These are phyloP conservation scores for Rhogogaster chlorosoma DNA, from an alignment of 2,888 invertebrate genomes.

Conservation along the genomic window DNA sequence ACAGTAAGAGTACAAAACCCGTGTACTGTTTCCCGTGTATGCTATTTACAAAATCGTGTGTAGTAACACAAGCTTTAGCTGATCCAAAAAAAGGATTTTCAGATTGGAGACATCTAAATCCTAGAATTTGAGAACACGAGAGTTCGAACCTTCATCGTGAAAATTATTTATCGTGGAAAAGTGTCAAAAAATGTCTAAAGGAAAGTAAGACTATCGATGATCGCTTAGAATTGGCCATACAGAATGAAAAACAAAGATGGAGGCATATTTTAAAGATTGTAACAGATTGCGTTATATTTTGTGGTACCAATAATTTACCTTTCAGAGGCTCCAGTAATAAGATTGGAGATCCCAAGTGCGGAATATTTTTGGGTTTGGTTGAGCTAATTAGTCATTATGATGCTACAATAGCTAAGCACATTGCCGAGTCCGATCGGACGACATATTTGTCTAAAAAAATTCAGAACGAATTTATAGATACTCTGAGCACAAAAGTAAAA, in stretches of 20 bases:
- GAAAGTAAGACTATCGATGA: conserved; percentile 45
- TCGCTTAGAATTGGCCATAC: conserved; percentile 45
- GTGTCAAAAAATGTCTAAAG: conserved; percentile 32
- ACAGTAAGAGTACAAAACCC: conserved; percentile 34
- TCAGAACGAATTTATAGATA: conserved; percentile 24
- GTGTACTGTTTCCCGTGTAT: conserved; percentile 49
- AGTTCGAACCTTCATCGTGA: conserved; percentile 37
- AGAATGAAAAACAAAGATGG: conserved; percentile 35
- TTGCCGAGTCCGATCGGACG: conserved; percentile 15
- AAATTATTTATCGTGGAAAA: conserved; percentile 46
- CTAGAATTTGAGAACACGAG: conserved; percentile 34
- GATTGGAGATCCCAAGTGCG: conserved; percentile 11
- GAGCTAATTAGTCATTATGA: conserved; percentile 20
- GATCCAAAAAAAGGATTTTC: conserved; percentile 25
- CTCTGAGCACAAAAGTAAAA: conserved; percentile 2
- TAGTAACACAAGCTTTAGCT: conserved; percentile 21
- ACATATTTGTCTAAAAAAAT: conserved; percentile 6
- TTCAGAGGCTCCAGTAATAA: conserved; percentile 7
- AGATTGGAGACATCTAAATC: conserved; percentile 46
- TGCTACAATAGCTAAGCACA: conserved; percentile 26
- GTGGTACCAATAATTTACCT: conserved; percentile 20
- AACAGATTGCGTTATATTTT: conserved; percentile 31
- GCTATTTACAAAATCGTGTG: conserved; percentile 24
- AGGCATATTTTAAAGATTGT: conserved; percentile 46
- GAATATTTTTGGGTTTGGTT: conserved; percentile 15